These are phyloP conservation scores for Sebastolobus altivelis DNA, from an alignment of 2,797 vertebrate genomes.

Conservation along the genomic window DNA sequence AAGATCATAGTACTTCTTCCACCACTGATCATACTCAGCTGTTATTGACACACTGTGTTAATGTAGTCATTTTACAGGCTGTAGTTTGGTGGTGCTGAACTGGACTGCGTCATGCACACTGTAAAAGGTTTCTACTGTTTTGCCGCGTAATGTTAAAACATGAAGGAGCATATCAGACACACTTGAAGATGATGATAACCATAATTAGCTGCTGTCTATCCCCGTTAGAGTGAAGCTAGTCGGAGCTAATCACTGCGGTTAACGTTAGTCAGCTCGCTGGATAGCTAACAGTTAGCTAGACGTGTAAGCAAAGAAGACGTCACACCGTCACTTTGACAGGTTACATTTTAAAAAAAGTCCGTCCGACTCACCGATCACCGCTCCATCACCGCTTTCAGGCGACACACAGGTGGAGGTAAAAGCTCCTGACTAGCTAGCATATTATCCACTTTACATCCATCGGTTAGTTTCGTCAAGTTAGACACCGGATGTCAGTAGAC, in stretches of 20 bases:
- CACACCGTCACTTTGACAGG: background rate
- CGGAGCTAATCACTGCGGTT: background rate
- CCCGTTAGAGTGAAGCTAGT: background rate
- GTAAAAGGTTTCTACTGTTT: background rate
- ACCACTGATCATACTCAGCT: background rate
- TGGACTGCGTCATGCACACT: background rate
- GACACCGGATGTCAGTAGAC: background rate
- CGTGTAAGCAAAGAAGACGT: accelerated
- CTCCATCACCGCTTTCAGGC: background rate
- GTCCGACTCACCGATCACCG: slow-evolving; percentile 12
- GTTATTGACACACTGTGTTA: background rate
- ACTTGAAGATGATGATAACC: background rate
- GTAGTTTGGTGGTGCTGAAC: background rate
- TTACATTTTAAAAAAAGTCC: background rate
- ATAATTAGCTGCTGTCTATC: background rate
- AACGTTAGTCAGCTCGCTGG: background rate
- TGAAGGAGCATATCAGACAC: background rate
- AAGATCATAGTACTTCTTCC: too few species aligned
- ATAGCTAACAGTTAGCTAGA: background rate
- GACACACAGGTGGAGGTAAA: background rate
- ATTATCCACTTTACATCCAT: background rate
- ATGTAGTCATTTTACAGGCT: background rate
- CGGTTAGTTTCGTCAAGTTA: background rate
- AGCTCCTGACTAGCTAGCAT: background rate
- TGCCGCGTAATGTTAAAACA: too few species aligned